Conservation (phyloP, 2,797 vertebrate genomes). For the Propithecus perrieri region DNA sequence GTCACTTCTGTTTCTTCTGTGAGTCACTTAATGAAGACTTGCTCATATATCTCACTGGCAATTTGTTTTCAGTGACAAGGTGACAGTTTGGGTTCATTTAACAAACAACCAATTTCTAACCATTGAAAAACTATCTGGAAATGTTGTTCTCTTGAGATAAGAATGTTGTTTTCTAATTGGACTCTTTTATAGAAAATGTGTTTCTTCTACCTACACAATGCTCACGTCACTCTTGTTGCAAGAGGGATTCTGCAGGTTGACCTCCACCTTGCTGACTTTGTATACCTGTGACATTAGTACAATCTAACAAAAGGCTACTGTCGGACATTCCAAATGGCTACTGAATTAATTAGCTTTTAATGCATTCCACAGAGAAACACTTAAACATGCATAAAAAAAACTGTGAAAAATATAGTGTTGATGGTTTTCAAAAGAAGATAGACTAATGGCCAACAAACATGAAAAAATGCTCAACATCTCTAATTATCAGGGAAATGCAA, state of each 20-base stretch:
- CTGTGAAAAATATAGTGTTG: not conserved
- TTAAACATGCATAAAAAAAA: conserved; percentile 9
- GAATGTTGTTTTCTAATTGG: conserved; percentile 11
- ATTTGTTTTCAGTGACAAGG: conserved; percentile 51
- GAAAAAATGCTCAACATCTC: no score
- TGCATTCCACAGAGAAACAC: not conserved
- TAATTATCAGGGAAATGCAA: no score
- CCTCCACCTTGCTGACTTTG: not conserved
- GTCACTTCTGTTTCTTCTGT: not conserved
- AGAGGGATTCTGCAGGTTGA: not conserved
- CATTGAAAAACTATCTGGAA: conserved; percentile 36
- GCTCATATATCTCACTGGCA: not conserved
- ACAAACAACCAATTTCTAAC: conserved; percentile 47
- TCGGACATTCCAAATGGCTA: not conserved
- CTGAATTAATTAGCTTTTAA: not conserved
- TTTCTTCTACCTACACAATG: not conserved
- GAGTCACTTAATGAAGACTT: not conserved
- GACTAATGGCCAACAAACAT: no score
- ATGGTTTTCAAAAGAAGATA: no score
- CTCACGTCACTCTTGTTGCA: not conserved
- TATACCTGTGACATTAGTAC: not conserved
- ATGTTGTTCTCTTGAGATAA: conserved; percentile 19
- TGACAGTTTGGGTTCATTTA: conserved; percentile 51
- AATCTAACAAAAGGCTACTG: not conserved
- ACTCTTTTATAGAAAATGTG: not conserved